These are phyloP conservation scores for Heliocidaris erythrogramma DNA, from an alignment of 35 echinoderm and acorn worm species.

Conservation along the genomic window DNA sequence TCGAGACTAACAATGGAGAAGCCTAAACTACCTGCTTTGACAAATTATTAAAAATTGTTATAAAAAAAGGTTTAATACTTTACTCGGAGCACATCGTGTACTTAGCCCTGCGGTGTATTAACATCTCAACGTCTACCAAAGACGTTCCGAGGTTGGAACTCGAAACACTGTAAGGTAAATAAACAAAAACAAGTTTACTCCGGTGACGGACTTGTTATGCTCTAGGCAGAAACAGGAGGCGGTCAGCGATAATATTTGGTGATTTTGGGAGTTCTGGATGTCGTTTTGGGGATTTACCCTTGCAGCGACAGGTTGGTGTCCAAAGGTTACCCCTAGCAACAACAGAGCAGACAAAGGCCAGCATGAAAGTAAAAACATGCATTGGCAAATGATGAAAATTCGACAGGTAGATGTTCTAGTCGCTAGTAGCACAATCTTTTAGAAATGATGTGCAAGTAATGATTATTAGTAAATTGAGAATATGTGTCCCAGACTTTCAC, in stretches of 20 bases:
- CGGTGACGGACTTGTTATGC: background rate
- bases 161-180: background rate
- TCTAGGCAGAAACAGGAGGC: conserved; percentile 16
- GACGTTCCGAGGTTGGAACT: background rate
- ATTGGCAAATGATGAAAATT: background rate
- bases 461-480: no score
- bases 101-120: background rate
- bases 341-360: conserved; percentile 10
- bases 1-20: background rate
- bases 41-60: background rate
- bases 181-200: background rate
- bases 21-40: background rate
- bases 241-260: conserved; percentile 34
- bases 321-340: background rate
- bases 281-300: background rate
- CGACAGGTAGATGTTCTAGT: no score
- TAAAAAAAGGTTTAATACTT: background rate
- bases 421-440: no score
- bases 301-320: conserved; percentile 5
- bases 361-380: background rate
- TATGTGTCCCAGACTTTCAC: no score
- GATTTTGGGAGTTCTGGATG: background rate
- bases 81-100: background rate
- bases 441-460: no score
- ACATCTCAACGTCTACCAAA: background rate